Conservation (phyloP, 2,888 invertebrate genomes). For the Amiota minor region DNA sequence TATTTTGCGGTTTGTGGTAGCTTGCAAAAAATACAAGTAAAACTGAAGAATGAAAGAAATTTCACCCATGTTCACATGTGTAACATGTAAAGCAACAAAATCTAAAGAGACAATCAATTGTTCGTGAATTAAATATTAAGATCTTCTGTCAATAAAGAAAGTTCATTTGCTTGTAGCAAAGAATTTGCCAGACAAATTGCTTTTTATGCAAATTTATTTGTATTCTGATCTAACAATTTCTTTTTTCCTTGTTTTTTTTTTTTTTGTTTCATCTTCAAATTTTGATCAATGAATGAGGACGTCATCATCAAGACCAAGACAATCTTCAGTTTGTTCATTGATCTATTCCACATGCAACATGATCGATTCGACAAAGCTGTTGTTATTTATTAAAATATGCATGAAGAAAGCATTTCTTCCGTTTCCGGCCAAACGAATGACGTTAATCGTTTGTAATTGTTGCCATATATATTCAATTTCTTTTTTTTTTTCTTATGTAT, state of each 20-base stretch:
- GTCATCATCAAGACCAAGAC: too few species aligned
- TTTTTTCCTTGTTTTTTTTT: not conserved
- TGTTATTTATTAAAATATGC: conserved; percentile 53
- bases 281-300: conserved; percentile 11
- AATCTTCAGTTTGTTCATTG: conserved; percentile 32
- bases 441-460: not conserved
- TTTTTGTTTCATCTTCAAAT: not conserved
- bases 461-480: too few species aligned
- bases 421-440: conserved; percentile 52
- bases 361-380: not conserved
- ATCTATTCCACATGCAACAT: conserved; percentile 25
- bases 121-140: not conserved
- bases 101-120: not conserved
- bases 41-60: not conserved
- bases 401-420: conserved; percentile 66
- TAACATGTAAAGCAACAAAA: not conserved
- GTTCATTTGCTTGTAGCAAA: conserved; percentile 9
- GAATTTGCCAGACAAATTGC: conserved; percentile 31
- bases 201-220: conserved; percentile 42
- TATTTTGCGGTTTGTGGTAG: conserved; percentile 19
- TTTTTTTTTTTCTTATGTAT: too few species aligned
- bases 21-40: not conserved
- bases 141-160: conserved; percentile 18
- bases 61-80: conserved; percentile 13
- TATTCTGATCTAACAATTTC: conserved; percentile 29